Evolutionary conservation across 2,797 vertebrate species (phyloP), one percentile per base, ranked within the genome.

Genomic region (Hipposideros larvatus): DNA sequence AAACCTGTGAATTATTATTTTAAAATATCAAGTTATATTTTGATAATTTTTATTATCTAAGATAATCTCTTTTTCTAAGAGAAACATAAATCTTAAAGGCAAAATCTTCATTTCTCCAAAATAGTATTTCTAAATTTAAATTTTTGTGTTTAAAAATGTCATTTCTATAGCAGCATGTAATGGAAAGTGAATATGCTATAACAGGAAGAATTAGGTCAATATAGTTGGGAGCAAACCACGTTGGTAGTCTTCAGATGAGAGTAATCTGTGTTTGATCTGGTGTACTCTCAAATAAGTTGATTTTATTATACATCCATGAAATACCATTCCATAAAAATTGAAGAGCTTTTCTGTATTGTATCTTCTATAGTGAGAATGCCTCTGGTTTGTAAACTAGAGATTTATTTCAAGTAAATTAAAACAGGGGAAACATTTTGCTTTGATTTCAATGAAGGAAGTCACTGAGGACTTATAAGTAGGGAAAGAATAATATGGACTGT

Each of bases 311-410:
- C 91, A 51, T 55, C 16, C 80, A 16, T 55, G n/a, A 63, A 94
- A 82, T 85, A 41, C 2, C 14, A 28, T 80, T 75, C 55, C 5
- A 7, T 59, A 43, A 73, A 88, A 80, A 86, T 22, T 41, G 2
- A 77, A 57, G 91, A 55, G 1, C 2, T 79, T 90, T 83, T 0
- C 16, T 34, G 1, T 43, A 11, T 73, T 77, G 11, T 22, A 34
- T 24, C 24, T 26, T 34, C 0, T 65, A 68, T 8, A 74, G 5
- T 71, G 6, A 88, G 21, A 6, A 3, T 3, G 66, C 13, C 0
- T 91, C 82, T 89, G 4, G 78, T 90, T 92, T 93, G 41, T 73
- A 85, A 90, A 63, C 18, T 59, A 41, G 41, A 82, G 8, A 59
- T 11, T 59, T 61, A 48, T 57, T 59, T 3, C 11, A 90, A 68